These are phyloP conservation scores for Jacana jacana DNA, from an alignment of 2,113 vertebrate genomes.

Conservation along the genomic window DNA sequence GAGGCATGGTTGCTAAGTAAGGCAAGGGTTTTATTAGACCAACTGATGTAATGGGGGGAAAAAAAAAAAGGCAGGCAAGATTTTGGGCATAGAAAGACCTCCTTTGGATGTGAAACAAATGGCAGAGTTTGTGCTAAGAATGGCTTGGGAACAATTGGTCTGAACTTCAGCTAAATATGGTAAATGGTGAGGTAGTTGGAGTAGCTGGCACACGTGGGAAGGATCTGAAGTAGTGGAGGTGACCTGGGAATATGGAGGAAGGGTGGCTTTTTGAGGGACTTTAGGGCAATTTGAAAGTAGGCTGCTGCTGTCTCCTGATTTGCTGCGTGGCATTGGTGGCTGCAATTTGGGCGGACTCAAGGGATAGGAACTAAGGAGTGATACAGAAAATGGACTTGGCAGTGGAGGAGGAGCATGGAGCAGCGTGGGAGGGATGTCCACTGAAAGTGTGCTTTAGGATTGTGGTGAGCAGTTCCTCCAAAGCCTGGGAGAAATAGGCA, in stretches of 20 bases:
- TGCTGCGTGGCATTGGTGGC: neutral
- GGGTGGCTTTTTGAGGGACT: neutral
- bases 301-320: neutral
- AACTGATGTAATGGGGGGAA: constrained; percentile 18
- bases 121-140: neutral
- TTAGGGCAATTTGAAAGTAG: neutral
- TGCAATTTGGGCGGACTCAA: neutral
- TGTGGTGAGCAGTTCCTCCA: neutral
- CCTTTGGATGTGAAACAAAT: neutral
- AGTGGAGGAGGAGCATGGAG: fast-evolving
- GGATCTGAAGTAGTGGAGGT: neutral
- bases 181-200: neutral
- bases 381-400: fast-evolving
- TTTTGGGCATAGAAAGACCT: neutral
- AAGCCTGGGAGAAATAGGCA: neutral
- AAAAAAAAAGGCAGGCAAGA: neutral
- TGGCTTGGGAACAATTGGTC: neutral
- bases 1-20: constrained; percentile 66
- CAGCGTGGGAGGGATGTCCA: neutral
- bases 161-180: neutral
- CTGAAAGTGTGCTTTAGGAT: neutral
- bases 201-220: neutral
- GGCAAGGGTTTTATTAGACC: constrained; percentile 60
- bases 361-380: neutral
- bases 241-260: neutral